Evolutionary conservation across 1,140 invertebrate genomes (phyloP), one percentile per base, ranked within the genome.

Genomic region (Brachionus koreanus): DNA sequence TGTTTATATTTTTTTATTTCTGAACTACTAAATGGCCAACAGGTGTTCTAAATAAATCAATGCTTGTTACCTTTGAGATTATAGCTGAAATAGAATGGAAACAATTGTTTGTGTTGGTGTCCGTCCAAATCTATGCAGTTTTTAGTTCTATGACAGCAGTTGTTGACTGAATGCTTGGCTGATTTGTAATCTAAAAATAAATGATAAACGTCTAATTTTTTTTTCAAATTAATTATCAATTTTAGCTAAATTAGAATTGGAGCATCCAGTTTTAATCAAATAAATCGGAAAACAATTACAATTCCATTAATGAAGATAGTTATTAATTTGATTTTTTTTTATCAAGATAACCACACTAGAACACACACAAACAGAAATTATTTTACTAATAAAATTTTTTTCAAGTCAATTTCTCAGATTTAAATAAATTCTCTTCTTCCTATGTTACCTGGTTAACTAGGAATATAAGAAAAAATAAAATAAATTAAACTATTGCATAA

Each of bases 81-180:
- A 43, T 61, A 79, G 19, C 49, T 79, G 39, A 79, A 79, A 65
- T 79, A 79, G 33, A 79, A 79, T 79, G 76, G 76, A 79, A 79
- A 61, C 76, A 79, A 79, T n/a, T 79, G 76, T 79, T 65, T 57
- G n/a, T 79, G 76, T 10, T 79, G 46, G 19, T 61, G 65, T 19
- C 35, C 23, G 43, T 74, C 42, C 23, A 74, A 25, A 46, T 74
- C 69, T 9, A 74, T 46, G 19, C 67, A 72, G 67, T 72, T 37
- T 72, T 72, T 72, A 12, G 19, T 72, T 42, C 37, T 72, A 42
- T 16, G 13, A 16, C 37, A 39, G 16, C 19, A 39, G 33, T 72
- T 39, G 37, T 39, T 72, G 3, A 72, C 19, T 35, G 37, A 19
- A 39, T 72, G 37, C 37, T 72, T 37, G 33, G 19, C 4, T 39